Evolutionary conservation across 92 coral and sea anemone genomes (phyloP).

Genomic region (Epizoanthus fatuus): DNA sequence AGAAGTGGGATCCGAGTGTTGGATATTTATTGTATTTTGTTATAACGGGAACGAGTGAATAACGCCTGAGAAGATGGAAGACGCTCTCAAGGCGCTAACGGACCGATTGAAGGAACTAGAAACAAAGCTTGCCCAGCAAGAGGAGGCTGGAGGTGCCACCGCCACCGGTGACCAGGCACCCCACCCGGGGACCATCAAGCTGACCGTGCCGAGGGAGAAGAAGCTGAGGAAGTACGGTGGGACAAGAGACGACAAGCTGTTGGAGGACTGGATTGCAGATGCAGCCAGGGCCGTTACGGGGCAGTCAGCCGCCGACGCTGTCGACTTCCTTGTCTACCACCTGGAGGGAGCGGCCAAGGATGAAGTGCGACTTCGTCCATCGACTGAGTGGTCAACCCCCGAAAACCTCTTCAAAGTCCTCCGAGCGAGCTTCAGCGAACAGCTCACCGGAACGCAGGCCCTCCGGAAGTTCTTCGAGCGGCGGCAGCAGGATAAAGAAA

Average conservation of each 20-base stretch:
- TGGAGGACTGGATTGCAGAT: slow-evolving; percentile 64
- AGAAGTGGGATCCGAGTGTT: no score
- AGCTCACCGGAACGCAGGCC: no score
- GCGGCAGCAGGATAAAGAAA: no score
- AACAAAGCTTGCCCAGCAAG: no score
- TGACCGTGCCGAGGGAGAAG: slow-evolving; percentile 41
- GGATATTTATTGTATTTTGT: no score
- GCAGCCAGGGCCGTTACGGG: slow-evolving; percentile 57
- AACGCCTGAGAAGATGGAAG: no score
- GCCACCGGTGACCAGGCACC: no score
- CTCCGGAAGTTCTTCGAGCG: neutral
- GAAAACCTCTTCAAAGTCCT: neutral
- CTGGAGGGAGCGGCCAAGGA: slow-evolving; percentile 70
- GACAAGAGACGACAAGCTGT: slow-evolving; percentile 51
- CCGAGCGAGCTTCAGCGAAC: neutral
- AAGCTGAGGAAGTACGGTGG: slow-evolving; percentile 56
- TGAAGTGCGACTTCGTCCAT: slow-evolving; percentile 45
- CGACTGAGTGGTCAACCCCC: slow-evolving; percentile 34
- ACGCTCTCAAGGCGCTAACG: no score
- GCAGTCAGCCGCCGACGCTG: slow-evolving; percentile 46
- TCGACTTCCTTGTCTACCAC: slow-evolving; percentile 61
- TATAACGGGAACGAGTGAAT: no score
- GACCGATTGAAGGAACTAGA: no score
- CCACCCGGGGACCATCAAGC: slow-evolving; percentile 7
- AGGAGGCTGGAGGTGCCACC: no score